Percentiles rank a stretch among this genome's conserved stretches.
Conservation (phyloP, 1,140 invertebrate genomes). For the Scaptomyza graminum region DNA sequence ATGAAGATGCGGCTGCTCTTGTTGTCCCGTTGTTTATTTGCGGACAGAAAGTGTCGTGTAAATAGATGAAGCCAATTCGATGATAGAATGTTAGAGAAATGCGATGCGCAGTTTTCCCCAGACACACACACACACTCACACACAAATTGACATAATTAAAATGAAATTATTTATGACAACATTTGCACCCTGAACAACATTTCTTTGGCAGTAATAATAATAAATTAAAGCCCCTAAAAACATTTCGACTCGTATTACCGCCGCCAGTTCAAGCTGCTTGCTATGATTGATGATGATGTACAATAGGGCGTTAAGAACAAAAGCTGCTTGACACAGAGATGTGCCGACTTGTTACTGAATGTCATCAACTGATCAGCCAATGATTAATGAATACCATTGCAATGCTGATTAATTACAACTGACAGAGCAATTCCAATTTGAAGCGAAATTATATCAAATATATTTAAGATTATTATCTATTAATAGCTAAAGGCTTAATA, state of each 20-base stretch:
- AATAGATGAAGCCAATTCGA: slow-evolving; percentile 26
- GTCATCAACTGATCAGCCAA: slow-evolving; percentile 66
- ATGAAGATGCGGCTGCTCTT: slow-evolving; percentile 27
- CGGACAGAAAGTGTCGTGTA: slow-evolving; percentile 29
- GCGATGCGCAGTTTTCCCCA: slow-evolving; percentile 24
- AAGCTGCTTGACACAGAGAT: slow-evolving; percentile 45
- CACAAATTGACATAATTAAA: slow-evolving; percentile 76
- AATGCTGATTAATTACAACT: slow-evolving; percentile 54
- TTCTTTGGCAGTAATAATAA: slow-evolving; percentile 55
- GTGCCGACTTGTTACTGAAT: slow-evolving; percentile 34
- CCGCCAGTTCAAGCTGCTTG: slow-evolving; percentile 51
- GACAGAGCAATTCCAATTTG: slow-evolving; percentile 24
- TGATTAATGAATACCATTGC: slow-evolving; percentile 63
- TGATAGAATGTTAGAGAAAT: slow-evolving; percentile 19
- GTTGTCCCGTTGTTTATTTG: slow-evolving; percentile 55
- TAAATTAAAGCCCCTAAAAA: slow-evolving; percentile 56
- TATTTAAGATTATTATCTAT: neutral
- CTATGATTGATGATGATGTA: slow-evolving; percentile 59
- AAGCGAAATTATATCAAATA: slow-evolving; percentile 12
- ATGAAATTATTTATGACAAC: slow-evolving; percentile 65
- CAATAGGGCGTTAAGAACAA: slow-evolving; percentile 15
- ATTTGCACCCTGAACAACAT: slow-evolving; percentile 3
- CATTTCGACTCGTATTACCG: slow-evolving; percentile 31
- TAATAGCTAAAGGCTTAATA: slow-evolving; percentile 2
- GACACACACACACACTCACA: no score